These are phyloP conservation scores for Anthrax anthrax DNA, from an alignment of 2,888 invertebrate genomes.

Conservation along the genomic window DNA sequence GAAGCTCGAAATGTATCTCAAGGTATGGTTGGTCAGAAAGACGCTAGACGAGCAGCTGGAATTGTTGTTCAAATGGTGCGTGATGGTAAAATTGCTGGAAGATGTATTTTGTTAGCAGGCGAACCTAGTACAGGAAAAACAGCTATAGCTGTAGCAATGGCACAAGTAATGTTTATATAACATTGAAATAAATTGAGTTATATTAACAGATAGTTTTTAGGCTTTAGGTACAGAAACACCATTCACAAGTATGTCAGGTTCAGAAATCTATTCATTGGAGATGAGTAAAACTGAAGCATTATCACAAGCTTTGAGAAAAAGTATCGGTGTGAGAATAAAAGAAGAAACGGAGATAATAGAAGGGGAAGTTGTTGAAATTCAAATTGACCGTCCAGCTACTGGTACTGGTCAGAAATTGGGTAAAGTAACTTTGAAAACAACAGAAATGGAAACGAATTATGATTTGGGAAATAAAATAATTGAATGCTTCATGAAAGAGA, in stretches of 20 bases:
- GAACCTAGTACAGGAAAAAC: constrained; percentile 98
- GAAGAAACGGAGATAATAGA: constrained; percentile 98
- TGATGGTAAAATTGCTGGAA: constrained; percentile 94
- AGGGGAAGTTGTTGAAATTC: constrained; percentile 96
- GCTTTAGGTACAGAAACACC: constrained; percentile 90
- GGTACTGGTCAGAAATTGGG: constrained; percentile 69
- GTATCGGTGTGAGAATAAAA: constrained; percentile 93
- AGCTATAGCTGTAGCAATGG: constrained; percentile 94
- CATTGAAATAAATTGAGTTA: neutral
- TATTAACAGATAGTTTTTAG: neutral
- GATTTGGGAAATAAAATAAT: constrained; percentile 98
- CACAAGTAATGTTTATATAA: constrained; percentile 39
- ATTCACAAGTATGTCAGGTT: constrained; percentile 96
- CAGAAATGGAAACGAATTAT: constrained; percentile 99
- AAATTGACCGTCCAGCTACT: constrained; percentile 88
- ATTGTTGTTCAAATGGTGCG: constrained; percentile 95
- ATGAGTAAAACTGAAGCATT: constrained; percentile 99
- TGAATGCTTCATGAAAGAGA: constrained; percentile 89
- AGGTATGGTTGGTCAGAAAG: constrained; percentile 91
- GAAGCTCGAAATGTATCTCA: constrained; percentile 88
- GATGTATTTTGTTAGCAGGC: constrained; percentile 88
- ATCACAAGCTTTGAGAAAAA: constrained; percentile 90
- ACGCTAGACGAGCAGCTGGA: constrained; percentile 88
- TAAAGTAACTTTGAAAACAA: constrained; percentile 92
- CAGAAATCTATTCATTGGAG: constrained; percentile 95